phyloP scores from a whole-genome alignment of 2,888 invertebrate genomes.

The Imbricaverruca yamaguchii region DNA sequence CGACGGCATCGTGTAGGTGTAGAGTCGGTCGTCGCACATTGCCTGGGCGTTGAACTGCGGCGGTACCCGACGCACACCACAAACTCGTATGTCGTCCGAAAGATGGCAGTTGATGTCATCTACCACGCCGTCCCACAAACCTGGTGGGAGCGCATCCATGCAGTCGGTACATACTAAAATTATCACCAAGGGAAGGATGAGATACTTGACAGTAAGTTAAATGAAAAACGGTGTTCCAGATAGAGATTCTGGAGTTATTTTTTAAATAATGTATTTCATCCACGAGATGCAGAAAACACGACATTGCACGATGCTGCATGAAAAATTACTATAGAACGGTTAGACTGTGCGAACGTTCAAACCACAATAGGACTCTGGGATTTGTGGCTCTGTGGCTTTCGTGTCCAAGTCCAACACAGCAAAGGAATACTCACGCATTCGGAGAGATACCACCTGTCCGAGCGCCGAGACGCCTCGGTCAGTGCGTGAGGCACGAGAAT shows the following conservation, averaged over 20 bases:
- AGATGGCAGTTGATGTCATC: neutral
- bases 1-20: conserved; percentile 6
- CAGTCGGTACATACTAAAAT: too few relatives aligned
- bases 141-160: neutral
- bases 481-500: conserved; percentile 1
- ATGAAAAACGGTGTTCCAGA: neutral
- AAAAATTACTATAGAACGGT: too few relatives aligned
- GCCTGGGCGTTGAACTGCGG: neutral
- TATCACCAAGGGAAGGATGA: too few relatives aligned
- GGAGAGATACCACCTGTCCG: neutral
- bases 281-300: too few relatives aligned
- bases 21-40: neutral
- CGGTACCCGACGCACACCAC: neutral
- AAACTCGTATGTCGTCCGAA: conserved; percentile 8
- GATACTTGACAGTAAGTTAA: too few relatives aligned
- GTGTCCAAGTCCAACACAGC: too few relatives aligned
- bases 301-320: too few relatives aligned
- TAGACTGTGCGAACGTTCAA: too few relatives aligned
- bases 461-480: conserved; percentile 17
- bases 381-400: too few relatives aligned
- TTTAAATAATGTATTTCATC: too few relatives aligned
- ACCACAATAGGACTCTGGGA: too few relatives aligned
- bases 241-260: neutral
- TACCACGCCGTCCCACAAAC: neutral
- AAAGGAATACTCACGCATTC: conserved; percentile 18